phyloP scores from a whole-genome alignment of 2,888 invertebrate species.

The Caenorhabditis auriculariae region DNA sequence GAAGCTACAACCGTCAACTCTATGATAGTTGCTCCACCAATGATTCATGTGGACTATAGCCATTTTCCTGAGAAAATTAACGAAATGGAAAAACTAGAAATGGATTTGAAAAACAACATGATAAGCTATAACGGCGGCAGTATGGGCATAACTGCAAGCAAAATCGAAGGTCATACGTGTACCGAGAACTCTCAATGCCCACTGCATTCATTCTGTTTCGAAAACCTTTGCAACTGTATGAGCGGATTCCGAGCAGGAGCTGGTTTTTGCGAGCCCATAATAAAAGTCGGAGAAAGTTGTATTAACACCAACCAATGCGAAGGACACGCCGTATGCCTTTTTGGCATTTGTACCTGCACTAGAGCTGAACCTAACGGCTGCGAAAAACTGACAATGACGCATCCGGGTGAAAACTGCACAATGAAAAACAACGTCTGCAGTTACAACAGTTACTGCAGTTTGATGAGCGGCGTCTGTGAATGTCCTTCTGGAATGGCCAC shows the following conservation, averaged over 20 bases:
- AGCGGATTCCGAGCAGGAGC: slow-evolving; percentile 44
- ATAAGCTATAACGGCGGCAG: too few relatives aligned
- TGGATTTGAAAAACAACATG: slow-evolving; percentile 29
- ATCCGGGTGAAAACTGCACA: slow-evolving; percentile 54
- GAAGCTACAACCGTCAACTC: background rate
- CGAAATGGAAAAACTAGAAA: slow-evolving; percentile 32
- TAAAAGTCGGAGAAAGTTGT: slow-evolving; percentile 34
- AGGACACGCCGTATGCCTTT: slow-evolving; percentile 30
- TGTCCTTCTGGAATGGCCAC: slow-evolving; percentile 56
- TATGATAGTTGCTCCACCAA: background rate
- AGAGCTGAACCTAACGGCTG: slow-evolving; percentile 25
- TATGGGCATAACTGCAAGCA: slow-evolving; percentile 12
- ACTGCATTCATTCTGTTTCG: slow-evolving; percentile 42
- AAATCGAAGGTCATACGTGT: slow-evolving; percentile 37
- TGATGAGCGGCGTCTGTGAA: slow-evolving; percentile 59
- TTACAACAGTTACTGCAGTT: slow-evolving; percentile 48
- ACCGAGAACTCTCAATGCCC: slow-evolving; percentile 37
- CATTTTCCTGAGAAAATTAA: slow-evolving; percentile 26
- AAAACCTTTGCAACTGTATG: slow-evolving; percentile 54
- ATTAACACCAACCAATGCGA: slow-evolving; percentile 40
- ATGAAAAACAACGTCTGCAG: slow-evolving; percentile 38
- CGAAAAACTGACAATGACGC: slow-evolving; percentile 31
- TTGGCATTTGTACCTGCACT: slow-evolving; percentile 36
- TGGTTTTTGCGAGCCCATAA: slow-evolving; percentile 37
- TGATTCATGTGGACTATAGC: slow-evolving; percentile 6